phyloP scores from a whole-genome alignment of 37 sponge, comb jelly and placozoan species.

The Haliclona indistincta region DNA sequence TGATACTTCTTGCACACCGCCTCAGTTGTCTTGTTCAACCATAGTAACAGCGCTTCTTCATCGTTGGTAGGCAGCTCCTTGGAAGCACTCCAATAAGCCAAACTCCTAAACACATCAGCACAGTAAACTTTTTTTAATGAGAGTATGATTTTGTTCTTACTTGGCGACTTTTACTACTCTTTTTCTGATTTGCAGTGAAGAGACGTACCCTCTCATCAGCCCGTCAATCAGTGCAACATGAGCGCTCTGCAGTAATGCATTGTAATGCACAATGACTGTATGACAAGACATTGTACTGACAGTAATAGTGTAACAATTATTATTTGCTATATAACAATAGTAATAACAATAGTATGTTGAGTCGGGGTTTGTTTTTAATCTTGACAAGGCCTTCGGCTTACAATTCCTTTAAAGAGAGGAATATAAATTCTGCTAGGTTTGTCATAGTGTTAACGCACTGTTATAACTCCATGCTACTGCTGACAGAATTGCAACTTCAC shows the following conservation, averaged over 20 bases:
- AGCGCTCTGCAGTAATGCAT: conserved; percentile 49
- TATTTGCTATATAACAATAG: too few species aligned
- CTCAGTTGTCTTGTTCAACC: conserved; percentile 74
- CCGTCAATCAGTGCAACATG: conserved; percentile 76
- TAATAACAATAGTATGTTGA: too few species aligned
- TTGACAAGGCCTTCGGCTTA: too few species aligned
- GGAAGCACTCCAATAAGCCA: conserved; percentile 52
- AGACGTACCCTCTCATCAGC: conserved; percentile 61
- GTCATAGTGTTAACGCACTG: background rate
- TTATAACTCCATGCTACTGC: background rate
- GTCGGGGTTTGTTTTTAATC: too few species aligned
- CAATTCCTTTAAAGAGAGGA: too few species aligned
- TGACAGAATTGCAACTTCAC: background rate
- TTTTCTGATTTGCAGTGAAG: conserved; percentile 36
- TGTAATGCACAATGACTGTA: too few species aligned
- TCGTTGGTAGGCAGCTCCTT: conserved; percentile 56
- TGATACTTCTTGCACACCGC: background rate
- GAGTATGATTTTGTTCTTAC: conserved; percentile 2
- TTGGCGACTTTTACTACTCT: conserved; percentile 60
- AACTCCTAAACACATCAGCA: conserved; percentile 1
- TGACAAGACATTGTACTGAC: too few species aligned
- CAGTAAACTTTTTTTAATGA: background rate
- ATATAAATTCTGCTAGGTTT: background rate
- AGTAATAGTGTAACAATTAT: too few species aligned
- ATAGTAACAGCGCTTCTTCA: conserved; percentile 67